Base-by-base conservation (phyloP, 2,888 invertebrate genomes). In the Alloscopus bannaensis region DNA sequence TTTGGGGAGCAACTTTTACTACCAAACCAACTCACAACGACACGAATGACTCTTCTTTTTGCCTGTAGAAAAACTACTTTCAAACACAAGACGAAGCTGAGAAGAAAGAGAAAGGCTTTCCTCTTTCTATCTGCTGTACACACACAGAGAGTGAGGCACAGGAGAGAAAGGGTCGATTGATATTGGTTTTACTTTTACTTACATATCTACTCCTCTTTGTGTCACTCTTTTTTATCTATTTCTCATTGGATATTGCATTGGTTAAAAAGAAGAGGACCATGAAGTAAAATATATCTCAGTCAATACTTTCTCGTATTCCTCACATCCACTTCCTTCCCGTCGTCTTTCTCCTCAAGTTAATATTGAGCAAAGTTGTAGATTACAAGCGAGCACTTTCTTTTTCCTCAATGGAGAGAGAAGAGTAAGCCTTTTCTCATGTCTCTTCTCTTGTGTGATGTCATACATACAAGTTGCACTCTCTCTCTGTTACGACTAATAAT, bases 141-240 rank as follows among this genome's bases (percentile, higher is more conserved):
- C n/a, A n/a, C n/a, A n/a, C n/a, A n/a, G n/a, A n/a, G n/a, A n/a
- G n/a, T n/a, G n/a, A n/a, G n/a, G n/a, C n/a, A n/a, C 22, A 62
- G 22, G 42, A 16, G 16, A 62, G n/a, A 62, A 62, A 62, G 55
- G 40, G 55, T 69, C 66, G 66, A 52, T 70, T 71, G 62, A 71
- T 50, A 71, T 71, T 71, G 71, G 71, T 71, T 71, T 71, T 71
- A 70, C 69, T 70, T 70, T 70, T 70, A 65, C 65, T 65, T 65
- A 71, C 62, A 31, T 57, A 18, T 59, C 24, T 62, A 40, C 16
- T 47, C 1, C 55, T 52, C 8, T 20, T 66, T 52, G 26, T 70
- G 70, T 62, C 71, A 71, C 29, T 31, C 24, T 26, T n/a, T 26
- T 55, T 55, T 55, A 55, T 55, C 55, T 55, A 55, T 69, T 69